phyloP scores from a whole-genome alignment of 2,888 invertebrate species.

The Rhyacophila evoluta region DNA sequence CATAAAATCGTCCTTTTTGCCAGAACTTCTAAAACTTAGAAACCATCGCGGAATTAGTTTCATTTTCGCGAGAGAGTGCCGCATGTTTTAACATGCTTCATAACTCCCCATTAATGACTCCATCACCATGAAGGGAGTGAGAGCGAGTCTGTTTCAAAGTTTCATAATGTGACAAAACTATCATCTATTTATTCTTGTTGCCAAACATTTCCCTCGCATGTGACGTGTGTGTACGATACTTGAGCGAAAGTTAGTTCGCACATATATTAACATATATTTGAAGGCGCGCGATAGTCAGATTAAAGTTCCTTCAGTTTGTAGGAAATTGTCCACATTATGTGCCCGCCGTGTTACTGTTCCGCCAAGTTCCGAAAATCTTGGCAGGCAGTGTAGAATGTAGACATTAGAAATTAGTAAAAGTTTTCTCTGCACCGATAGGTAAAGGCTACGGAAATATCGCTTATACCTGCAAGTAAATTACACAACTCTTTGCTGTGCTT shows the following conservation, averaged over 20 bases:
- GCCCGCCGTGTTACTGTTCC: neutral
- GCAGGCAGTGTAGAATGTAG: slow-evolving; percentile 31
- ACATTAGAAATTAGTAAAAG: slow-evolving; percentile 28
- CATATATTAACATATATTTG: slow-evolving; percentile 47
- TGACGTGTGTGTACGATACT: slow-evolving; percentile 23
- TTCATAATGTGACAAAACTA: slow-evolving; percentile 30
- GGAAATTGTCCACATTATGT: slow-evolving; percentile 32
- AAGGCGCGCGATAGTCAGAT: slow-evolving; percentile 41
- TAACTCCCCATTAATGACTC: slow-evolving; percentile 6
- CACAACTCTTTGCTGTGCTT: neutral
- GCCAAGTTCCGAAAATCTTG: slow-evolving; percentile 30
- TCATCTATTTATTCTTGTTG: slow-evolving; percentile 35
- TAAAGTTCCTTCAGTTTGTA: slow-evolving; percentile 38
- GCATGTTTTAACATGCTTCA: neutral
- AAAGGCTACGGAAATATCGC: neutral
- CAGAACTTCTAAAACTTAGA: too few species aligned
- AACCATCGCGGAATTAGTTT: too few species aligned
- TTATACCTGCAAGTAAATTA: slow-evolving; percentile 12
- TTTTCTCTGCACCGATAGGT: neutral
- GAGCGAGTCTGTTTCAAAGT: neutral
- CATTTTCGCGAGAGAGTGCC: neutral
- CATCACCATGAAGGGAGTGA: neutral
- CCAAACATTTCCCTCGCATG: slow-evolving; percentile 31
- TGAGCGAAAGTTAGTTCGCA: slow-evolving; percentile 33
- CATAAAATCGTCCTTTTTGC: too few species aligned